Percentiles rank a stretch among this genome's conserved stretches.
phyloP scores from a whole-genome alignment of 2,797 vertebrate genomes.

The Sebastes steindachneri region DNA sequence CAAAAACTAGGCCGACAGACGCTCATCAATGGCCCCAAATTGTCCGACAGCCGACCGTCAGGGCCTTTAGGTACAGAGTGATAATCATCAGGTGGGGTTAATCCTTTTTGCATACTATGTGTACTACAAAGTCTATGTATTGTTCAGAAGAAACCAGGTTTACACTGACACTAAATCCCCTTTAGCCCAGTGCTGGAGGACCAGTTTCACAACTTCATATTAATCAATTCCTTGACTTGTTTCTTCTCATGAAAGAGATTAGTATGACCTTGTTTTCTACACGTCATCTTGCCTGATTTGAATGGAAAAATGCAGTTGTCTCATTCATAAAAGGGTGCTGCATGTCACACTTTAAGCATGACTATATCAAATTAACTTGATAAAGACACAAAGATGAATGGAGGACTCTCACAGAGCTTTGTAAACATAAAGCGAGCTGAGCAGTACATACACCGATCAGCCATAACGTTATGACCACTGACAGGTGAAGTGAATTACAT shows the following conservation, averaged over 20 bases:
- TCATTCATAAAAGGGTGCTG: not conserved
- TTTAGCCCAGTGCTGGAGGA: slow-evolving; percentile 22
- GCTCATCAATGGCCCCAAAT: too few species aligned
- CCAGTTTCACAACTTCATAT: slow-evolving; percentile 44
- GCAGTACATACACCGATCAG: too few species aligned
- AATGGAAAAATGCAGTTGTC: slow-evolving; percentile 9
- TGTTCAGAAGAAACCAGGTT: slow-evolving; percentile 7
- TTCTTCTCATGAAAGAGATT: slow-evolving; percentile 44
- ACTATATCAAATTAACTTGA: not conserved
- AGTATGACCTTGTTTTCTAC: slow-evolving; percentile 33
- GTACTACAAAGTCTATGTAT: not conserved
- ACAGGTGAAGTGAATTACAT: too few species aligned
- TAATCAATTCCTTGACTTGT: slow-evolving; percentile 32
- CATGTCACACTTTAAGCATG: not conserved
- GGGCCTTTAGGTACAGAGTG: not conserved
- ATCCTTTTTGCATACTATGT: not conserved
- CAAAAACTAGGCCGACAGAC: too few species aligned
- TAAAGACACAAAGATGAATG: not conserved
- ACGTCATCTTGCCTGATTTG: not conserved
- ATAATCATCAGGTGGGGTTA: not conserved
- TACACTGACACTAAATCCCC: slow-evolving; percentile 6
- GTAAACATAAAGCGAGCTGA: not conserved
- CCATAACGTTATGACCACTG: too few species aligned
- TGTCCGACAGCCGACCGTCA: too few species aligned
- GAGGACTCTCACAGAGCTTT: not conserved